These are phyloP conservation scores for Corythornis leucogaster DNA, from an alignment of 2,797 vertebrate genomes.

Conservation along the genomic window DNA sequence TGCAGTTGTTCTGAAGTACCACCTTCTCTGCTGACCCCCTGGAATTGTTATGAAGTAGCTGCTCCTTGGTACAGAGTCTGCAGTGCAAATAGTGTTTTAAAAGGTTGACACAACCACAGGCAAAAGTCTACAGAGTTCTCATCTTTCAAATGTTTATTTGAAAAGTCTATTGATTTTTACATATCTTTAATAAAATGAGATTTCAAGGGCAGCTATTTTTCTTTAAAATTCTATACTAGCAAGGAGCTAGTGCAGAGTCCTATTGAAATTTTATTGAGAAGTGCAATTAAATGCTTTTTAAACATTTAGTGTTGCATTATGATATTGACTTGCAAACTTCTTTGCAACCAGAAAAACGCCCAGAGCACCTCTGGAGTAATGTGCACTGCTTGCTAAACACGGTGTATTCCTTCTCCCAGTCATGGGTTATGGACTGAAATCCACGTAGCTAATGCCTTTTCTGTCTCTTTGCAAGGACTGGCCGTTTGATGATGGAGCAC, in stretches of 20 bases:
- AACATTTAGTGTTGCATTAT: neutral
- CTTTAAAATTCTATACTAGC: neutral
- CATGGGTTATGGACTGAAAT: neutral
- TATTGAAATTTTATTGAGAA: neutral
- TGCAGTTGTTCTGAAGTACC: neutral
- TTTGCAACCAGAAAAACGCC: neutral
- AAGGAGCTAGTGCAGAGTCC: neutral
- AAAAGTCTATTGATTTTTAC: slow-evolving; percentile 20
- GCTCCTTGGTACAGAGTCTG: neutral
- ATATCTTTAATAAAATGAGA: neutral
- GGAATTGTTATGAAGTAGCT: neutral
- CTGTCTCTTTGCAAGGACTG: slow-evolving; percentile 85
- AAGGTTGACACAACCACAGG: neutral
- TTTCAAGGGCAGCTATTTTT: slow-evolving; percentile 9
- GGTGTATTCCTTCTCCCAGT: fast-evolving
- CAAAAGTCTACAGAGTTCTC: neutral
- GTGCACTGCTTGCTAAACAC: fast-evolving
- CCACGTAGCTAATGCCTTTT: neutral
- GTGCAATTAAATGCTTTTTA: neutral
- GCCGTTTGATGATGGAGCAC: slow-evolving; percentile 97
- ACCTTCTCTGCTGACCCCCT: neutral
- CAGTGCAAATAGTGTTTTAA: neutral
- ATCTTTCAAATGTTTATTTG: neutral
- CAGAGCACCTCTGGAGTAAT: neutral
- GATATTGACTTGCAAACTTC: neutral